Conservation (phyloP, 2,113 vertebrate genomes). For the Sturnus vulgaris region DNA sequence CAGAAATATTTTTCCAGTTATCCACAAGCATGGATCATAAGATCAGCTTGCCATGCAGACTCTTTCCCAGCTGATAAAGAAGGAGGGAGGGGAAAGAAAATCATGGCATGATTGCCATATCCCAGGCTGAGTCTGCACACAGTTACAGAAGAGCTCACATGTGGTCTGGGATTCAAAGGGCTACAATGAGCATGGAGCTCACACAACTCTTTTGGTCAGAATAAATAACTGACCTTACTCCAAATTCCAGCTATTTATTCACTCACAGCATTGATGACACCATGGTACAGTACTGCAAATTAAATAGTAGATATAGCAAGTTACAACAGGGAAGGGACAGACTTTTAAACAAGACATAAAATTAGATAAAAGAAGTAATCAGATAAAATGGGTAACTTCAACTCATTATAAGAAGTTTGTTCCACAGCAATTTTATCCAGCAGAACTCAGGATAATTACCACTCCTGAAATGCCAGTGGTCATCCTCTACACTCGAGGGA, state of each 20-base stretch:
- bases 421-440: neutral
- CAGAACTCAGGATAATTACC: neutral
- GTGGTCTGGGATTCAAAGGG: neutral
- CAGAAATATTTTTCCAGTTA: neutral
- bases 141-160: neutral
- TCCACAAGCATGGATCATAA: neutral
- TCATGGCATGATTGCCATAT: neutral
- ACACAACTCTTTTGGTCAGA: neutral
- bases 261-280: neutral
- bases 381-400: neutral
- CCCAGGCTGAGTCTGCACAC: neutral
- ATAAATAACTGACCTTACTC: neutral
- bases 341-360: neutral
- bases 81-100: neutral
- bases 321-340: neutral
- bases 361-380: neutral
- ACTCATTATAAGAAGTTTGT: neutral
- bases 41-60: neutral
- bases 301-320: neutral
- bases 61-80: neutral
- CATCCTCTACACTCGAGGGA: neutral
- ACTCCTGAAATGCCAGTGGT: neutral
- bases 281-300: neutral
- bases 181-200: neutral
- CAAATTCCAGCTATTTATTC: neutral